Base-by-base conservation (phyloP, 2,797 vertebrate genomes). In the Sebastes steindachneri region DNA sequence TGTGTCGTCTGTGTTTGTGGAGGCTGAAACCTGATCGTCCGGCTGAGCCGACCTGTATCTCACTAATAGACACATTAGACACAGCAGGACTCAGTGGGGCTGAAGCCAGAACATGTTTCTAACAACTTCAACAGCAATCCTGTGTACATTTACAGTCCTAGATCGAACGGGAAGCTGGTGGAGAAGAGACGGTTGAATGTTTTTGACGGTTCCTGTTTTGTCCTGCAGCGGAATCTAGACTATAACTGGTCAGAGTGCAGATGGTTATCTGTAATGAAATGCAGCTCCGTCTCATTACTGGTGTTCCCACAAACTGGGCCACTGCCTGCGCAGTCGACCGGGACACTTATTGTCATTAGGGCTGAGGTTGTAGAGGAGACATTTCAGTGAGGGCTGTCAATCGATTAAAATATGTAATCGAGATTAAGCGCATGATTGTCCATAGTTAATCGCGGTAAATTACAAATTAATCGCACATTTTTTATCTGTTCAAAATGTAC, bases 11-110 rank as follows among this genome's bases (percentile, higher is more conserved):
- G 21, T 3, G 41, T 77, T 54, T 64, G 67, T 53, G 9, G 25
- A 62, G 53, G 19, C 35, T 77, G 86, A 86, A 89, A 90, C 62
- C 67, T 8, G 80, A 89, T 84, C 68, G 0, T 23, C 45, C 75
- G 1, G 73, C 48, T 31, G 31, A 57, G 48, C 29, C 0, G 5
- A 86, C 37, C 21, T 79, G 31, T 51, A 7, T 65, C 41, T 68
- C 33, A 31, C 37, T 48, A 21, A 62, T 29, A 15, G 67, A 68
- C 66, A n/a, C 72, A 21, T 58, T 28, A 15, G 64, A 68, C 66
- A n/a, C 72, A 53, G 9, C 7, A 5, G 17, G 68, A 78, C 25
- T 12, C 21, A 1, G 37, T 31, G 8, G 26, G 19, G 15, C 54
- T 67, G 53, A 72, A 60, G 15, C 21, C 26, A 25, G 12, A 69